Conservation (phyloP, 2,888 invertebrate genomes). For the Coleophora deauratella region DNA sequence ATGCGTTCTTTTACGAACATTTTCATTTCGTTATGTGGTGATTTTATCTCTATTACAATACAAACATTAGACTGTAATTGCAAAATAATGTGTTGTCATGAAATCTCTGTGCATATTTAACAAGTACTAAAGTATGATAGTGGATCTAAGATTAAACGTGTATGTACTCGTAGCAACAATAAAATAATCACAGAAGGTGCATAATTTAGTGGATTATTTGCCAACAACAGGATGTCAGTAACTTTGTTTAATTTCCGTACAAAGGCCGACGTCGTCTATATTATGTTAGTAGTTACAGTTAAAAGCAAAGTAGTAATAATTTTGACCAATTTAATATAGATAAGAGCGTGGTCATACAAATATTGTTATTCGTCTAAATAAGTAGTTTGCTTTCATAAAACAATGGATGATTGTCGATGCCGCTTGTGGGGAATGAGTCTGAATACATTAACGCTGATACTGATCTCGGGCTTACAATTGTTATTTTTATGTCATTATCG, state of each 20-base stretch:
- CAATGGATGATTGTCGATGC: constrained; percentile 26
- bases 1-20: constrained; percentile 39
- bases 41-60: constrained; percentile 37
- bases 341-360: constrained; percentile 35
- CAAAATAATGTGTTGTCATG: constrained; percentile 19
- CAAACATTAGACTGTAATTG: constrained; percentile 26
- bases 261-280: no score
- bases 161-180: not conserved
- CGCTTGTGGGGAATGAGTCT: constrained; percentile 39
- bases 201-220: constrained; percentile 1
- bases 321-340: constrained; percentile 25
- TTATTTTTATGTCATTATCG: constrained; percentile 54
- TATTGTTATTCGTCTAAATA: constrained; percentile 15
- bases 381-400: constrained; percentile 24
- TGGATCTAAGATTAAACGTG: not conserved
- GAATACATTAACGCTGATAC: constrained; percentile 54
- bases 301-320: constrained; percentile 2
- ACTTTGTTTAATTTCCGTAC: constrained; percentile 1
- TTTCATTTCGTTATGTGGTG: constrained; percentile 43
- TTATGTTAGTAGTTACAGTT: not conserved
- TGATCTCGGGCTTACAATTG: constrained; percentile 40
- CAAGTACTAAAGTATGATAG: no score
- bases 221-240: constrained; percentile 3
- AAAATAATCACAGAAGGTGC: not conserved
- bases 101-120: no score